These are phyloP conservation scores for Merluccius polli DNA, from an alignment of 2,797 vertebrate species.

Conservation along the genomic window DNA sequence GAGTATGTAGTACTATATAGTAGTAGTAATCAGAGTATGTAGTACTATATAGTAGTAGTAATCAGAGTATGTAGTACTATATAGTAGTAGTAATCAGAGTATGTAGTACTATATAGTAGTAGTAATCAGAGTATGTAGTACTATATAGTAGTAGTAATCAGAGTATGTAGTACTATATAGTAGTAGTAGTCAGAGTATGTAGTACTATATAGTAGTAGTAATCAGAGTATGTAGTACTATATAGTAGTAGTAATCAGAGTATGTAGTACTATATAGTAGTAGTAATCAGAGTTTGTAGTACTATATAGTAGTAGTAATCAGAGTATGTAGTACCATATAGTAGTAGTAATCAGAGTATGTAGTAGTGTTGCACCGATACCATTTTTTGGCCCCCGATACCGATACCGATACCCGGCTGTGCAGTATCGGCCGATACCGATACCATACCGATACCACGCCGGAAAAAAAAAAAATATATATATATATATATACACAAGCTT, in stretches of 20 bases:
- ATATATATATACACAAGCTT: too few relatives aligned
- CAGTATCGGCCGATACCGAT: too few relatives aligned
- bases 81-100: background rate
- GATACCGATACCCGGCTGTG: too few relatives aligned
- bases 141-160: background rate
- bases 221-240: background rate
- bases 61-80: background rate
- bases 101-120: background rate
- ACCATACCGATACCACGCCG: too few relatives aligned
- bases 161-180: background rate
- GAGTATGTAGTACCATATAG: background rate
- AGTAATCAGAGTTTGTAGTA: too few relatives aligned
- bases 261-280: too few relatives aligned
- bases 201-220: background rate
- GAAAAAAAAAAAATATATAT: too few relatives aligned
- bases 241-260: background rate
- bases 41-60: background rate
- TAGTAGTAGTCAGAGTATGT: background rate
- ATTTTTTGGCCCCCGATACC: too few relatives aligned
- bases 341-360: too few relatives aligned
- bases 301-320: too few relatives aligned
- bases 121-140: background rate
- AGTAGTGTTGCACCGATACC: too few relatives aligned
- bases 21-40: background rate
- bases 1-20: too few relatives aligned